phyloP scores from a whole-genome alignment of 2,888 invertebrate species.

The Iselma pallidipennis region DNA sequence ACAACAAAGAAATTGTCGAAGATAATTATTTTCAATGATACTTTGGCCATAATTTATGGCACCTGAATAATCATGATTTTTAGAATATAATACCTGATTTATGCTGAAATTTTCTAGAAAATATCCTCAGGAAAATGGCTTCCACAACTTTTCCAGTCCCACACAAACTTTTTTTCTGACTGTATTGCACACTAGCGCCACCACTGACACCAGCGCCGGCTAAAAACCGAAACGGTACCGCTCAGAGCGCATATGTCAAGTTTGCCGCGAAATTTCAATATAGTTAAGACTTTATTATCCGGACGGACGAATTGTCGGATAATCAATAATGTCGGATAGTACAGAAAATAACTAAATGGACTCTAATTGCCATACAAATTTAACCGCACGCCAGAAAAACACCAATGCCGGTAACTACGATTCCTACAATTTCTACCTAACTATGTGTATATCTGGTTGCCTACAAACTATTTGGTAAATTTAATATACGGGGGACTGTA shows the following conservation, averaged over 20 bases:
- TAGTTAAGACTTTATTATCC: too few species aligned
- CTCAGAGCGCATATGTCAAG: too few species aligned
- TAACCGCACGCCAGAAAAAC: too few species aligned
- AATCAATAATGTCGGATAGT: background rate
- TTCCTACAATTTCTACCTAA: background rate
- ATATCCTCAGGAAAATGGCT: constrained; percentile 27
- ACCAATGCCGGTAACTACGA: background rate
- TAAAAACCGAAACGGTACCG: too few species aligned
- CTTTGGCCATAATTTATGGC: background rate
- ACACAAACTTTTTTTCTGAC: background rate
- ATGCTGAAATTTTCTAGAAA: constrained; percentile 7
- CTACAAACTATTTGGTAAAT: background rate
- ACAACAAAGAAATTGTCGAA: background rate
- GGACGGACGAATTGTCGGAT: too few species aligned
- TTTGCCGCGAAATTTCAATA: too few species aligned
- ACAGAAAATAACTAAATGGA: background rate
- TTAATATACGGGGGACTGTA: background rate
- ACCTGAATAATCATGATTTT: background rate
- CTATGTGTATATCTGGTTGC: background rate
- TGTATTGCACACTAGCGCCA: background rate
- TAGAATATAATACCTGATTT: constrained; percentile 28
- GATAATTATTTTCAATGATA: background rate
- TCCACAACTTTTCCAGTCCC: constrained; percentile 11
- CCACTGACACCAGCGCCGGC: constrained; percentile 1
- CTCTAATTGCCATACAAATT: background rate